These are phyloP conservation scores for Chlamydotis undulata DNA, from an alignment of 2,113 vertebrate species.

Conservation along the genomic window DNA sequence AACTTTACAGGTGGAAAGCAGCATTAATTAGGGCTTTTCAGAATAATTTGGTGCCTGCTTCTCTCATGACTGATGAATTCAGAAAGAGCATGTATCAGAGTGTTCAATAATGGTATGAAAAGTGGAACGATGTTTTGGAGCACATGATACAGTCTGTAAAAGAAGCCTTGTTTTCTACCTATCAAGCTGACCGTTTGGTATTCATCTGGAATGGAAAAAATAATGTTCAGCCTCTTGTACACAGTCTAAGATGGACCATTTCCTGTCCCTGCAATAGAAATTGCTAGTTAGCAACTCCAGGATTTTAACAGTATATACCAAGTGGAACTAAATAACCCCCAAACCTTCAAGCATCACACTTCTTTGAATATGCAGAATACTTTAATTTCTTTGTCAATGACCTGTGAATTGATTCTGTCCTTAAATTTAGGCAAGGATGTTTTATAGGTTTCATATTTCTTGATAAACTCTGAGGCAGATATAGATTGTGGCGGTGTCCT, in stretches of 20 bases:
- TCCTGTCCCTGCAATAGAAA: neutral
- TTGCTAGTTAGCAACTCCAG: neutral
- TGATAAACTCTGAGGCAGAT: neutral
- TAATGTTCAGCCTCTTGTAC: neutral
- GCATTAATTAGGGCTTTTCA: neutral
- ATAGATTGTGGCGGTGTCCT: neutral
- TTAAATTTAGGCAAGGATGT: neutral
- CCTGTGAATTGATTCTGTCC: neutral
- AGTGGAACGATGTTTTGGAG: neutral
- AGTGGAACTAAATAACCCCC: neutral
- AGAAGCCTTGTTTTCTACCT: neutral
- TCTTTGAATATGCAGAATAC: neutral
- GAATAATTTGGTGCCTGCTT: neutral
- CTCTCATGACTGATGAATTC: neutral
- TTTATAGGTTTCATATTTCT: neutral
- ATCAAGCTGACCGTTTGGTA: neutral
- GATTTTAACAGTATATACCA: neutral
- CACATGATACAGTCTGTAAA: neutral
- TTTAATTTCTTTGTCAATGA: neutral
- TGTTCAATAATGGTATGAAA: neutral
- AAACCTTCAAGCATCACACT: neutral
- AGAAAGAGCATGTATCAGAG: neutral
- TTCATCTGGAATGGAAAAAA: neutral
- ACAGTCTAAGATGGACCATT: neutral
- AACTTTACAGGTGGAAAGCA: neutral